Evolutionary conservation across 2,888 invertebrate genomes (phyloP).

Genomic region (Syrista parreyssii): DNA sequence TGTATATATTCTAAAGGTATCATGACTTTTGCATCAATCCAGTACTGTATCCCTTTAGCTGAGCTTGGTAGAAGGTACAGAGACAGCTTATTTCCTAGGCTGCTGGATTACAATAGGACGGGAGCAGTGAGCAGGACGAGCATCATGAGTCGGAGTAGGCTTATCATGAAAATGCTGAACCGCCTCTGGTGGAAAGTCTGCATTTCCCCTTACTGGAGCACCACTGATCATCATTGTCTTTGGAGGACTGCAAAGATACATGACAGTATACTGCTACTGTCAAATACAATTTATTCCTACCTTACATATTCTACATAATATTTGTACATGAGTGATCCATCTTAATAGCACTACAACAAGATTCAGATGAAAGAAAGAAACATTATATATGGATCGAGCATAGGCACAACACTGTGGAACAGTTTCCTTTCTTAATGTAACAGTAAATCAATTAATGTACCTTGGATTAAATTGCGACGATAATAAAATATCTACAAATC

Average conservation of each 20-base stretch:
- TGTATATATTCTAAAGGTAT: background rate
- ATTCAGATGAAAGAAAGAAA: background rate
- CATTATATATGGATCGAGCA: background rate
- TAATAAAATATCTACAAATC: too few relatives aligned
- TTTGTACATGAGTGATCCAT: background rate
- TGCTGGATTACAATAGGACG: conserved; percentile 84
- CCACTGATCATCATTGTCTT: conserved; percentile 82
- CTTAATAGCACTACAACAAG: background rate
- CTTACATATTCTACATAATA: background rate
- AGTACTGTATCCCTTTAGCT: background rate
- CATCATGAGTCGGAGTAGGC: conserved; percentile 76
- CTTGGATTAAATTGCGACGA: background rate
- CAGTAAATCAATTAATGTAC: background rate
- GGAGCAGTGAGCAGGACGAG: conserved; percentile 70
- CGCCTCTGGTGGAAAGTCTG: conserved; percentile 90
- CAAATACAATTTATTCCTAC: background rate
- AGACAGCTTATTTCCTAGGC: conserved; percentile 79
- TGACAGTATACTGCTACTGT: background rate
- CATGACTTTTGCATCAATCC: background rate
- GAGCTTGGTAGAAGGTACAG: background rate
- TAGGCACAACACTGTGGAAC: background rate
- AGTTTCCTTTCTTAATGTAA: background rate
- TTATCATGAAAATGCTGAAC: conserved; percentile 85
- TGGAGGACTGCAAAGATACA: conserved; percentile 72
- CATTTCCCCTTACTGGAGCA: conserved; percentile 83